Percentiles rank a stretch among this genome's conserved stretches.
Evolutionary conservation across 2,113 vertebrate species (phyloP).

Genomic region (Calyptomena viridis): DNA sequence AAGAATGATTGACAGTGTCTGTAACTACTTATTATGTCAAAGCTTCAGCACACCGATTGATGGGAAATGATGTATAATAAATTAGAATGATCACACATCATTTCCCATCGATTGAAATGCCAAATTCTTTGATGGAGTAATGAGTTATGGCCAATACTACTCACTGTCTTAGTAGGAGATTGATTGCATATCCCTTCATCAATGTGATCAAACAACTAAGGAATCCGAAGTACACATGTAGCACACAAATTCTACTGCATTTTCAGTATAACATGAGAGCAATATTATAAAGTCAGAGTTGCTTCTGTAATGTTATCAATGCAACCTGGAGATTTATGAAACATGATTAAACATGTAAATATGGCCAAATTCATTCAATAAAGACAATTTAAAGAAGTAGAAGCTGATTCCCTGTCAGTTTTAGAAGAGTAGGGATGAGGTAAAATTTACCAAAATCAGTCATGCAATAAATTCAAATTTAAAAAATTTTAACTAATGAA

Average conservation of each 20-base stretch:
- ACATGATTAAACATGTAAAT: neutral
- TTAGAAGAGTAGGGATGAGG: neutral
- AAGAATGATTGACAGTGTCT: constrained; percentile 84
- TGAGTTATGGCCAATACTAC: constrained; percentile 86
- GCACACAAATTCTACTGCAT: constrained; percentile 37
- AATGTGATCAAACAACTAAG: constrained; percentile 79
- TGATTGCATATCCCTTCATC: constrained; percentile 79
- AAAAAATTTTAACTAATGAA: neutral
- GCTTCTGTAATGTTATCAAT: neutral
- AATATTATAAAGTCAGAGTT: constrained; percentile 1
- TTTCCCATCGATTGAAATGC: constrained; percentile 88
- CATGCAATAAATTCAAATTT: neutral
- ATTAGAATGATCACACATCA: constrained; percentile 90
- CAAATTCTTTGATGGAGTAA: constrained; percentile 84
- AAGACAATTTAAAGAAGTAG: neutral
- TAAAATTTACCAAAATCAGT: neutral
- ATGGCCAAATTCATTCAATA: neutral
- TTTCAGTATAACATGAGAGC: constrained; percentile 23
- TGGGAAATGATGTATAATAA: constrained; percentile 88
- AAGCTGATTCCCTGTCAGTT: neutral
- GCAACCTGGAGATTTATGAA: neutral
- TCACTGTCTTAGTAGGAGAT: constrained; percentile 84
- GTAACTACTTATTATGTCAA: constrained; percentile 86
- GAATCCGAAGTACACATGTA: constrained; percentile 69
- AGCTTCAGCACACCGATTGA: constrained; percentile 81